These are phyloP conservation scores for Dynastes tityus DNA, from an alignment of 2,888 invertebrate genomes.

Conservation along the genomic window DNA sequence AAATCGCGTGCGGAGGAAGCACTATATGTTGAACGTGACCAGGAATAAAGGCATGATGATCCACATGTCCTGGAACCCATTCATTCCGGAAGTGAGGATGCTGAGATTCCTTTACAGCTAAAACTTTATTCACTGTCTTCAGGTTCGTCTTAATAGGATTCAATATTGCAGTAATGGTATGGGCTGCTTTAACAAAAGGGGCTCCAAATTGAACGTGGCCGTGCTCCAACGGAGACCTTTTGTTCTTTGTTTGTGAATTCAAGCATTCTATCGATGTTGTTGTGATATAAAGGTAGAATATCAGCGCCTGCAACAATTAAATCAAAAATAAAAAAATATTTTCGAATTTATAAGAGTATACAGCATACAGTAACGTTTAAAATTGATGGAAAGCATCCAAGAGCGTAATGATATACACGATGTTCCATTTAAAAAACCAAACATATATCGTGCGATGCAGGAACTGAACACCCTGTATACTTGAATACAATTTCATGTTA, in stretches of 20 bases:
- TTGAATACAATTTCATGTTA: too few relatives aligned
- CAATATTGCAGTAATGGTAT: not conserved
- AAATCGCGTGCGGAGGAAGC: conserved; percentile 53
- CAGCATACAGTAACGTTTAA: too few relatives aligned
- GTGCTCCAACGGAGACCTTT: conserved; percentile 49
- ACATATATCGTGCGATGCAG: too few relatives aligned
- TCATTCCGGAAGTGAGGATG: conserved; percentile 45
- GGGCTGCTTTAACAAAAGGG: conserved; percentile 3
- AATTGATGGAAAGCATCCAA: too few relatives aligned
- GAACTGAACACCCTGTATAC: too few relatives aligned
- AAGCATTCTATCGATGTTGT: not conserved
- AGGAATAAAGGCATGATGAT: conserved; percentile 59
- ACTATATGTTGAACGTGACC: conserved; percentile 59
- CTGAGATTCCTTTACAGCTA: conserved; percentile 18
- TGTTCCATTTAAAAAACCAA: too few relatives aligned
- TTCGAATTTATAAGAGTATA: too few relatives aligned
- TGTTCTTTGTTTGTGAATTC: conserved; percentile 19
- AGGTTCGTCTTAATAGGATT: conserved; percentile 4
- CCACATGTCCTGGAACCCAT: conserved; percentile 58
- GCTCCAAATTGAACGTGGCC: conserved; percentile 43
- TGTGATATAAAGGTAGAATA: conserved; percentile 23
- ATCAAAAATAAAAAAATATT: not conserved
- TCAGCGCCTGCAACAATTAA: conserved; percentile 20
- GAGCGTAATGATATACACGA: too few relatives aligned
- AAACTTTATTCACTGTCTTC: conserved; percentile 16